Evolutionary conservation across 2,113 vertebrate genomes (phyloP), one percentile per base, ranked within the genome.

Genomic region (Pavo muticus): DNA sequence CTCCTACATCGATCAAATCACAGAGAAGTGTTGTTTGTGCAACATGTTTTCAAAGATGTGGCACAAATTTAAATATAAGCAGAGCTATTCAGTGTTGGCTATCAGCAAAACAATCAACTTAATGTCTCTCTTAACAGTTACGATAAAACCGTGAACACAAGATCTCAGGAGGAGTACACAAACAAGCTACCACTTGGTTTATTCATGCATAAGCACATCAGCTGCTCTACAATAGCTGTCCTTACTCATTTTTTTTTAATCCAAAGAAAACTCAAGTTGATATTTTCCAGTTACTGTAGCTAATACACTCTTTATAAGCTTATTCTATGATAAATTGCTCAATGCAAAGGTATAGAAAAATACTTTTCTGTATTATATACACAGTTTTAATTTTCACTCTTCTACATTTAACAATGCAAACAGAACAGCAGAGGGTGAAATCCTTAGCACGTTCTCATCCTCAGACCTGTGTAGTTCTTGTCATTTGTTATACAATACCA

Each of bases 51-150:
- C 92, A 87, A 71, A 95, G 80, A 39, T 12, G 11, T 29, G 79
- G 64, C 86, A 65, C 56, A 80, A 71, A 69, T 91, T 47, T 48
- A 88, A 54, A 86, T 25, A 85, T 39, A 83, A 91, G 44, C 54
- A 29, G 54, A 78, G 79, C 65, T 91, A 19, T 65, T 87, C n/a
- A 40, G n/a, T 10, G 44, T 4, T 64, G 76, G 39, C 80, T 78
- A 76, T 71, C 85, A 57, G 65, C 88, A 84, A 54, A 81, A 84
- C 79, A 71, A 84, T 84, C 79, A 85, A 63, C 72, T 82, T 84
- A 50, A 9, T 8, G 54, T 2, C 27, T 64, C 40, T 50, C 35
- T 50, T 84, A 77, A 85, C 78, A 84, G 65, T 63, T 63, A 21
- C 0, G 50, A 61, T 8, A 95, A 90, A 93, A 94, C 94, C 87